These are phyloP conservation scores for Rhodeus uyekii DNA, from an alignment of 2,797 vertebrate genomes.

Conservation along the genomic window DNA sequence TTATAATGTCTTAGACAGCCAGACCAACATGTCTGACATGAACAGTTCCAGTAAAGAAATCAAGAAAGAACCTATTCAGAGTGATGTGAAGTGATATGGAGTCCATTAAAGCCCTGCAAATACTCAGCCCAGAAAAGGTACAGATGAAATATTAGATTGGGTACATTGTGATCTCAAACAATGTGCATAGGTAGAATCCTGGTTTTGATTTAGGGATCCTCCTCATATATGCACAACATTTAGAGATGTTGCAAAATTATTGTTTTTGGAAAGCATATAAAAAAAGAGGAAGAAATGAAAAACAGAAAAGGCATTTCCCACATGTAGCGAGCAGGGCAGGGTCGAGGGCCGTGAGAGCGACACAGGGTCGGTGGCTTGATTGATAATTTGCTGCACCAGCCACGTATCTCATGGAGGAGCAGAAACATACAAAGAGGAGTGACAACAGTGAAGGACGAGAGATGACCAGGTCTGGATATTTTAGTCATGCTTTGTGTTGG, in stretches of 20 bases:
- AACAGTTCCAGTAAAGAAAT: slow-evolving; percentile 14
- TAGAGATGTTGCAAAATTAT: not conserved
- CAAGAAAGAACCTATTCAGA: slow-evolving; percentile 15
- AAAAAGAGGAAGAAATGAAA: too few relatives aligned
- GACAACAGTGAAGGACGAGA: too few relatives aligned
- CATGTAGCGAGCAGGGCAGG: too few relatives aligned
- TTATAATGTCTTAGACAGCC: slow-evolving; percentile 14
- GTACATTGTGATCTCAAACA: not conserved
- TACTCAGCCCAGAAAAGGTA: not conserved
- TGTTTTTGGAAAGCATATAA: not conserved
- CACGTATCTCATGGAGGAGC: too few relatives aligned
- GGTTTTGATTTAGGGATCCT: not conserved
- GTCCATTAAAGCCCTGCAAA: not conserved
- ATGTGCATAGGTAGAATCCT: not conserved
- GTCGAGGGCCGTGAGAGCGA: too few relatives aligned
- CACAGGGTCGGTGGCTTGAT: too few relatives aligned
- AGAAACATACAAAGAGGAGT: too few relatives aligned
- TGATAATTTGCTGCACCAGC: too few relatives aligned
- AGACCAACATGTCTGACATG: slow-evolving; percentile 11
- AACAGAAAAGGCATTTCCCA: not conserved
- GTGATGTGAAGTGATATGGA: not conserved
- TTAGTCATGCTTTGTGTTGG: too few relatives aligned
- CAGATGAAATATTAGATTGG: not conserved
- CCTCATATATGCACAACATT: not conserved
- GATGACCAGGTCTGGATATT: too few relatives aligned